A percentile compares a stretch with the other conserved stretches of the same genome.
Conservation (phyloP, 2,797 vertebrate species). For the Sorex maritimensis region DNA sequence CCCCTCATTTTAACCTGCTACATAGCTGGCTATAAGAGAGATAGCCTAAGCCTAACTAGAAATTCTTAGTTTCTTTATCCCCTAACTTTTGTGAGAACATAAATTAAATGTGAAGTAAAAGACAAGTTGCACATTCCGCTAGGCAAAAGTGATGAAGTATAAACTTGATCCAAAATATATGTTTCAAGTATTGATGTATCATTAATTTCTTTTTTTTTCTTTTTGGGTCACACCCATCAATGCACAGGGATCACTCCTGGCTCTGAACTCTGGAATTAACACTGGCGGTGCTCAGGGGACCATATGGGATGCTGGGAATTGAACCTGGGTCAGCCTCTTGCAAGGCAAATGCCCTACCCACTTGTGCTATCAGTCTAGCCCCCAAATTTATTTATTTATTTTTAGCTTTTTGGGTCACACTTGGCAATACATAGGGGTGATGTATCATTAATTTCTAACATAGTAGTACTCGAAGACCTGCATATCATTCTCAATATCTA, state of each 20-base stretch:
- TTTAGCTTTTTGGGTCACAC: too few relatives aligned
- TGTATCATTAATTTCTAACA: not conserved
- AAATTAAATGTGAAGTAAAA: slow-evolving; percentile 28
- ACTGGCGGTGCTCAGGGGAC: too few relatives aligned
- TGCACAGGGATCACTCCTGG: too few relatives aligned
- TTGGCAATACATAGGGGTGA: not conserved
- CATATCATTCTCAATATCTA: not conserved
- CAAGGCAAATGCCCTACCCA: too few relatives aligned
- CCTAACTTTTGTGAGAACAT: not conserved
- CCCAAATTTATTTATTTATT: too few relatives aligned
- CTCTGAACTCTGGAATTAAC: too few relatives aligned
- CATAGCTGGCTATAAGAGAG: not conserved
- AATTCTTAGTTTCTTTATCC: not conserved
- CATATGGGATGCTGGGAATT: too few relatives aligned
- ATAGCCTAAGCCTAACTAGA: not conserved
- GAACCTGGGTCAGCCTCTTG: too few relatives aligned
- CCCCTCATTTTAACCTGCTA: not conserved
- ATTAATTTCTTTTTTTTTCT: not conserved
- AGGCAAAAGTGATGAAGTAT: not conserved
- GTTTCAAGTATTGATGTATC: not conserved
- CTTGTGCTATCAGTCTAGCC: too few relatives aligned
- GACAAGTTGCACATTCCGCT: not conserved
- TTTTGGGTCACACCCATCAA: too few relatives aligned
- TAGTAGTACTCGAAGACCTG: not conserved
- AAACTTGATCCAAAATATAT: not conserved